Percentiles rank a stretch among this genome's conserved stretches.
phyloP scores from a whole-genome alignment of 2,888 invertebrate species.

The Smittia sp. region DNA sequence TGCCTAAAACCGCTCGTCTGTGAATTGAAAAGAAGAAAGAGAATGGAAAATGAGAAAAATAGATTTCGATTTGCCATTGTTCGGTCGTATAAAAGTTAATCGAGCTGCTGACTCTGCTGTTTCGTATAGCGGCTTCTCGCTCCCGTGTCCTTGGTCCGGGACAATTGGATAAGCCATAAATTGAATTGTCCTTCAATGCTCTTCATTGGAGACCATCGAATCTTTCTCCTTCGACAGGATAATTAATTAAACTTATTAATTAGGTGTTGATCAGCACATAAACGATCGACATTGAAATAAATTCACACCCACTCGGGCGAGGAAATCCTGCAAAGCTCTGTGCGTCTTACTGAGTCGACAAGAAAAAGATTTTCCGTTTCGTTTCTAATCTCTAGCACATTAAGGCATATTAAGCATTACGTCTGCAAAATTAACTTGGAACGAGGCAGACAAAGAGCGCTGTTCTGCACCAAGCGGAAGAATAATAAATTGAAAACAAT shows the following conservation, averaged over 20 bases:
- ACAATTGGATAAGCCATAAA: background rate
- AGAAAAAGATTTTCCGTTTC: constrained; percentile 15
- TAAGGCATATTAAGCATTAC: constrained; percentile 31
- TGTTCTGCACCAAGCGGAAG: background rate
- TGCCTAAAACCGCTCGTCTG: constrained; percentile 94
- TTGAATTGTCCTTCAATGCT: background rate
- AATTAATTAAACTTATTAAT: constrained; percentile 27
- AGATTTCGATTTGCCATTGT: background rate
- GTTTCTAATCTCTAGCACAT: constrained; percentile 29
- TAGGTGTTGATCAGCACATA: constrained; percentile 36
- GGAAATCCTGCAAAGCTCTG: background rate
- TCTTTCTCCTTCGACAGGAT: background rate
- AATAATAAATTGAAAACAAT: constrained; percentile 40
- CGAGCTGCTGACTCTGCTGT: constrained; percentile 25
- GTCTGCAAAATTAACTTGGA: constrained; percentile 27
- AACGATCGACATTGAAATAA: constrained; percentile 14
- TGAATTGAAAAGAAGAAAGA: constrained; percentile 51
- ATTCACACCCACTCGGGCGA: background rate
- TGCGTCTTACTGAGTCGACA: background rate
- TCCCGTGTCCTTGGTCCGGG: background rate
- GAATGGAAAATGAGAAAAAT: constrained; percentile 15
- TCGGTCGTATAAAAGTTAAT: background rate
- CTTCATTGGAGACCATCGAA: background rate
- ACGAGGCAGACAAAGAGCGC: background rate
- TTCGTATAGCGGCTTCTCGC: background rate